Evolutionary conservation across 2,113 vertebrate genomes (phyloP).

Genomic region (Lepisosteus osseus): DNA sequence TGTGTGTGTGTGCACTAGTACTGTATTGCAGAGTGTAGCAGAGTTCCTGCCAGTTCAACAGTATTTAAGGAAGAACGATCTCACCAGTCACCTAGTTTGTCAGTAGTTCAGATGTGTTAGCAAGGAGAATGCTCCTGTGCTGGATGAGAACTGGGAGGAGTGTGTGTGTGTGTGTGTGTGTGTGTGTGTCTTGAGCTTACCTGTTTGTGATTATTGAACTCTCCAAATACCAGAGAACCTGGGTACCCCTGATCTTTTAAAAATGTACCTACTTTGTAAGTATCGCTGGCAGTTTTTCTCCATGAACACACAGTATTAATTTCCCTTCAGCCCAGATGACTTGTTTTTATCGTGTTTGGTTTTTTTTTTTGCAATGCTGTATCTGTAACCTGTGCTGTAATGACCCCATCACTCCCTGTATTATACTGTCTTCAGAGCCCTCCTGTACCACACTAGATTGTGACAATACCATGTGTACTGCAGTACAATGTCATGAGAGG

Average conservation of each 20-base stretch:
- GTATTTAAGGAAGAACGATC: slow-evolving; percentile 35
- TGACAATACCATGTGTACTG: too few species aligned
- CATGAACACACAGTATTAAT: background rate
- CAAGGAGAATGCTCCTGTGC: slow-evolving; percentile 33
- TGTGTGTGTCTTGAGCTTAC: slow-evolving; percentile 19
- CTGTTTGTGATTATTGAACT: background rate
- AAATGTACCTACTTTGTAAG: background rate
- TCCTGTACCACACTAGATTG: too few species aligned
- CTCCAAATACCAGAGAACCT: background rate
- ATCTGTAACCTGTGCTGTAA: background rate
- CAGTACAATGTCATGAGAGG: too few species aligned
- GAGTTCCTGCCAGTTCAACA: slow-evolving; percentile 40
- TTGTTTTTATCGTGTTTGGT: background rate
- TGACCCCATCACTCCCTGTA: background rate
- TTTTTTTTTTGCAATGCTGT: background rate
- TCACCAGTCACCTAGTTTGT: background rate
- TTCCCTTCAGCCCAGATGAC: background rate
- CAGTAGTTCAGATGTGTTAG: slow-evolving; percentile 25
- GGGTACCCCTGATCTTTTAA: background rate
- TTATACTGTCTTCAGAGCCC: background rate
- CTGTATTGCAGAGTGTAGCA: slow-evolving; percentile 35
- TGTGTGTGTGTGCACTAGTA: slow-evolving; percentile 14
- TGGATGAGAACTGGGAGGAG: slow-evolving; percentile 2
- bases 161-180: too few species aligned
- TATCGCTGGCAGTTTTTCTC: too few species aligned